Percentiles rank a stretch among this genome's conserved stretches.
phyloP scores from a whole-genome alignment of 2,113 vertebrate genomes.

The Cygnus buccinator region DNA sequence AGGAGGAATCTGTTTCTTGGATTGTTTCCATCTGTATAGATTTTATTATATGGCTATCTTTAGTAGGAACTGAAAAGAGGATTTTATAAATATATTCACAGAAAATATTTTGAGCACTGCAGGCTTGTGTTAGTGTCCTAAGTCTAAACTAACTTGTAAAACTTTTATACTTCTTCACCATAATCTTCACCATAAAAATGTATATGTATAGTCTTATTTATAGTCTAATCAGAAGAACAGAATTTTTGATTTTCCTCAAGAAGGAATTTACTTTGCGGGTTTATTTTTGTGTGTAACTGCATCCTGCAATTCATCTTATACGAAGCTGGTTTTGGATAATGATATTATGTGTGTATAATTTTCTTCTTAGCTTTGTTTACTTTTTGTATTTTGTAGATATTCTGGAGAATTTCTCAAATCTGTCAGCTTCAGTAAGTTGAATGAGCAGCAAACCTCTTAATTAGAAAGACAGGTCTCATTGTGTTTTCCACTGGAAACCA shows the following conservation, averaged over 20 bases:
- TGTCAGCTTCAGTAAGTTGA: neutral
- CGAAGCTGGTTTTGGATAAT: neutral
- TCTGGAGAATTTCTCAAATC: neutral
- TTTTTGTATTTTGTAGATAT: neutral
- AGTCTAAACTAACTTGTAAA: neutral
- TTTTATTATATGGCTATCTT: neutral
- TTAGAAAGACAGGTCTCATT: neutral
- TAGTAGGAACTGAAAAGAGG: neutral
- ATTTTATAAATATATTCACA: neutral
- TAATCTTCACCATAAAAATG: neutral
- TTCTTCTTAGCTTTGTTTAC: neutral
- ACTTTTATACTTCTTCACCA: neutral
- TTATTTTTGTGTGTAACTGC: neutral
- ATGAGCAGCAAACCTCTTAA: neutral
- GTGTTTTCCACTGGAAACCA: neutral
- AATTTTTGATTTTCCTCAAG: neutral
- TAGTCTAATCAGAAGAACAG: neutral
- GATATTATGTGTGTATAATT: neutral
- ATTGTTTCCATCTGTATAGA: neutral
- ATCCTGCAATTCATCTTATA: neutral
- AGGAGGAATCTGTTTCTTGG: neutral
- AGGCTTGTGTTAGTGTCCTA: neutral
- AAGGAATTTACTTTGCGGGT: neutral
- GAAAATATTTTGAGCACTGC: neutral
- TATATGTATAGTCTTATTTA: neutral